A percentile compares a stretch with the other conserved stretches of the same genome.
Evolutionary conservation across 2,113 vertebrate species (phyloP).

Genomic region (Cranoglanis bouderius): DNA sequence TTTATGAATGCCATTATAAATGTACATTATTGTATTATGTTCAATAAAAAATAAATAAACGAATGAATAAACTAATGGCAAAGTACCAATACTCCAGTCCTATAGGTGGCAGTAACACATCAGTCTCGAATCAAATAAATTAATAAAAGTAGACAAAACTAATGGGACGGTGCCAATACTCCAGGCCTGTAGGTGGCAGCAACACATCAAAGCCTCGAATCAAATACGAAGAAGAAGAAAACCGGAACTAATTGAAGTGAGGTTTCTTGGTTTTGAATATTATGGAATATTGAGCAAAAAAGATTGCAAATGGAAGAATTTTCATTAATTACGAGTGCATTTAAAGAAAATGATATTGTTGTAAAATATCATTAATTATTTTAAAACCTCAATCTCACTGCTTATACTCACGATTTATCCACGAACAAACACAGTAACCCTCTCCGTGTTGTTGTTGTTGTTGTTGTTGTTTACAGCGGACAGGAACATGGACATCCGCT

Average conservation of each 20-base stretch:
- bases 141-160: too few relatives aligned
- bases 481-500: constrained; percentile 83
- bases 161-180: background rate
- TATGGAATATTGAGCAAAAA: background rate
- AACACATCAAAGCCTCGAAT: background rate
- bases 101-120: background rate
- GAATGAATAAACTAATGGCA: background rate
- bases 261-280: background rate
- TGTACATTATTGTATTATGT: too few relatives aligned
- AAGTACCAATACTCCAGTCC: background rate
- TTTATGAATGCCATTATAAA: too few relatives aligned
- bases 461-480: background rate
- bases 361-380: background rate
- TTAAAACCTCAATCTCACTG: too few relatives aligned
- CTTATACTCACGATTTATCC: background rate
- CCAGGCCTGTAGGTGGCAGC: background rate
- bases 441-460: background rate
- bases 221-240: background rate
- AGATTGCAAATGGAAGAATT: background rate
- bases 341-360: background rate
- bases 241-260: background rate
- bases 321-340: background rate
- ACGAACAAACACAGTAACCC: background rate
- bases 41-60: too few relatives aligned
- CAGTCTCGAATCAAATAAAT: background rate